Base-by-base conservation (phyloP, 1,140 invertebrate genomes). In the Drosophila novamexicana region DNA sequence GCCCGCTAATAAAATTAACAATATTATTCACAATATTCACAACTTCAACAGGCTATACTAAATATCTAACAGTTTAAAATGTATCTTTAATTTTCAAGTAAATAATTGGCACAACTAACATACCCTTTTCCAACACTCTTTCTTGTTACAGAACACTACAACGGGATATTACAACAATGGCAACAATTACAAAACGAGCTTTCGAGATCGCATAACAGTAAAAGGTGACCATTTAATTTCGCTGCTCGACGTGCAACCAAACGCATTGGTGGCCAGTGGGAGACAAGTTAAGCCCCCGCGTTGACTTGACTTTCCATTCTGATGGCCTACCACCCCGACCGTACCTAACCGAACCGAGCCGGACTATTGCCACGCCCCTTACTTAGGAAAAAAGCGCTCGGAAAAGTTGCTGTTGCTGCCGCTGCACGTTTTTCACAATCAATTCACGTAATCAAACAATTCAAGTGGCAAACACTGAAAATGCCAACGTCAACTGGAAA, bases 391-490 rank as follows among this genome's bases (percentile, higher is more conserved):
- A 45, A 56, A 47, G 22, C 37, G 7, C 7, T 14, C 7, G 37
- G n/a, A 37, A 50, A 57, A 50, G 56, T 50, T 69, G 52, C 47
- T 50, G 50, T 52, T 82, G 83, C 84, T 86, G 78, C 79, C 82
- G 72, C 61, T 88, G 83, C 83, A 88, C 83, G 83, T 89, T 89
- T 86, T 90, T 90, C 82, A 90, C 85, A 90, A 90, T 82, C 85
- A 90, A 90, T 90, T 86, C 85, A 90, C 85, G 85, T 90, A 90
- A 90, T 90, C 85, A 90, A 90, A 90, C 85, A 90, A 90, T 90
- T 90, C 86, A 90, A 90, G 86, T 90, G 85, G 85, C 85, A 90
- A 90, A 90, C 86, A 90, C 82, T 90, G 85, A 89, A 89, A 90
- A 90, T 81, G 85, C 85, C 85, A 89, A 89, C 85, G 85, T 89